phyloP scores from a whole-genome alignment of 2,888 invertebrate genomes.

The Synergus umbraculus region DNA sequence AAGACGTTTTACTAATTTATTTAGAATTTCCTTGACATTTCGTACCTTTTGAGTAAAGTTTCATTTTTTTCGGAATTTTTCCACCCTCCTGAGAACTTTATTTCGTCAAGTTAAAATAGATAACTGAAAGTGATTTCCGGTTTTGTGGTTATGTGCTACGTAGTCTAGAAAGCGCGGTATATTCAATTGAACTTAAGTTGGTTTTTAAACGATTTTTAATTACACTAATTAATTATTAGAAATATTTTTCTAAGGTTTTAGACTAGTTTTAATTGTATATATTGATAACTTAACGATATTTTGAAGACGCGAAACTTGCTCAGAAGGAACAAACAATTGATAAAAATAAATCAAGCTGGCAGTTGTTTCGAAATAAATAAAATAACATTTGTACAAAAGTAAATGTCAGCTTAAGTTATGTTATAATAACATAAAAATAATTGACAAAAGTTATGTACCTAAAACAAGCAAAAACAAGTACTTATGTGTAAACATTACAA shows the following conservation, averaged over 20 bases:
- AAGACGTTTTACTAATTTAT: not conserved
- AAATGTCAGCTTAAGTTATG: too few relatives aligned
- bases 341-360: not conserved
- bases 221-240: not conserved
- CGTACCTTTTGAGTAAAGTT: not conserved
- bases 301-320: not conserved
- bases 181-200: not conserved
- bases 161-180: slow-evolving; percentile 41
- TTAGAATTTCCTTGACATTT: not conserved
- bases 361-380: not conserved
- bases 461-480: too few relatives aligned
- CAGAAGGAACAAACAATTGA: not conserved
- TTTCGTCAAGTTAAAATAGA: not conserved
- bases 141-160: slow-evolving; percentile 47
- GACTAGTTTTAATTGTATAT: not conserved
- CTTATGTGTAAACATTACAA: not conserved
- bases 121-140: slow-evolving; percentile 46
- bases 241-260: not conserved
- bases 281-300: not conserved
- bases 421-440: too few relatives aligned
- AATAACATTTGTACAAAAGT: not conserved
- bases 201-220: not conserved
- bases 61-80: not conserved
- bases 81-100: not conserved
- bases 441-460: too few relatives aligned